Conservation (phyloP, 2,888 invertebrate species). For the Drosophila anomalata region DNA sequence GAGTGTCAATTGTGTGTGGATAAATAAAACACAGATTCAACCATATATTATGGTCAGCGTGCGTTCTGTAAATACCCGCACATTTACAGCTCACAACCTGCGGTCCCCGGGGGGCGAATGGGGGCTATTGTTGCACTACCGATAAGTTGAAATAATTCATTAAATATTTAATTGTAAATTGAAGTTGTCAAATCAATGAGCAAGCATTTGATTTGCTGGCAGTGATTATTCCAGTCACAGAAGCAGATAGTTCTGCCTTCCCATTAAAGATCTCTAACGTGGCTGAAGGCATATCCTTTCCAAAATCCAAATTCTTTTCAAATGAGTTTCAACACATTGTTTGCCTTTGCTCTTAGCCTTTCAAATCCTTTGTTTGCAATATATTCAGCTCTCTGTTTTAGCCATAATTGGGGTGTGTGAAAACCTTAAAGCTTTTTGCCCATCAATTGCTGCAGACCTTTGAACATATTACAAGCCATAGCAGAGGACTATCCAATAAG, state of each 20-base stretch:
- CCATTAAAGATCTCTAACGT: not conserved
- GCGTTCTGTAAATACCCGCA: slow-evolving; percentile 34
- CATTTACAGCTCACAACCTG: slow-evolving; percentile 23
- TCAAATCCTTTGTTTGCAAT: not conserved
- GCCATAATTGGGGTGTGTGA: slow-evolving; percentile 44
- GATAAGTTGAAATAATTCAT: slow-evolving; percentile 41
- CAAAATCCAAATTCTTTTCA: not conserved
- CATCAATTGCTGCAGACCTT: slow-evolving; percentile 53
- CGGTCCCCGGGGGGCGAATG: not conserved
- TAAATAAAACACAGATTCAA: slow-evolving; percentile 66
- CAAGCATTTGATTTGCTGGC: slow-evolving; percentile 19
- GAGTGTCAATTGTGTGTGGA: slow-evolving; percentile 67
- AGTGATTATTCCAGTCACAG: slow-evolving; percentile 3
- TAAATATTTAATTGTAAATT: slow-evolving; percentile 42
- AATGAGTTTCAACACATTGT: not conserved
- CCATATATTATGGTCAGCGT: slow-evolving; percentile 45
- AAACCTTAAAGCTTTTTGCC: slow-evolving; percentile 35
- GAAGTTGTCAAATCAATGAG: slow-evolving; percentile 39
- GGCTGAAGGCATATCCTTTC: not conserved
- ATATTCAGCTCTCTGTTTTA: slow-evolving; percentile 6
- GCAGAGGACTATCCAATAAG: slow-evolving; percentile 51
- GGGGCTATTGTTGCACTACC: not conserved
- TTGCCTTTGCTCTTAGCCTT: not conserved
- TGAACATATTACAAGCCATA: not conserved
- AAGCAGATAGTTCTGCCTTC: not conserved